A percentile compares a stretch with the other conserved stretches of the same genome.
Conservation (phyloP, 2,113 vertebrate genomes). For the Pandion haliaetus region DNA sequence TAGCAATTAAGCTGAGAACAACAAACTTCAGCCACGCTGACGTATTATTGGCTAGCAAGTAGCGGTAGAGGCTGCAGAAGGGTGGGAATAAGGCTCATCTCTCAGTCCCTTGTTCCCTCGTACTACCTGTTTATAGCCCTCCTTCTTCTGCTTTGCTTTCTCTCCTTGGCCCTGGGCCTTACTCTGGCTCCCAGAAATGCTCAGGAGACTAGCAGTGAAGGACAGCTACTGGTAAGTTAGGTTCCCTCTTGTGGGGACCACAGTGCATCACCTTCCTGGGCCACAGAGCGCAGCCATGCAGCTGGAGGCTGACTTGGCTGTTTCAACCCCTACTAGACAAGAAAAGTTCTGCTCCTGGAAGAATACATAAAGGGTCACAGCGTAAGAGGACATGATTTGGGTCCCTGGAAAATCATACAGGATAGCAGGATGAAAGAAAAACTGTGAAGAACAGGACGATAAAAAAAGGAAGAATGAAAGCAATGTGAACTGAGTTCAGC, state of each 20-base stretch:
- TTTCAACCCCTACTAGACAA: background rate
- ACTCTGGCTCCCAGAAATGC: background rate
- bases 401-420: background rate
- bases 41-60: background rate
- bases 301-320: background rate
- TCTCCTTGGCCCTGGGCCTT: background rate
- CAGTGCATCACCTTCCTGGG: background rate
- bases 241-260: background rate
- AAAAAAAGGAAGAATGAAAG: background rate
- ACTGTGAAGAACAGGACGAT: background rate
- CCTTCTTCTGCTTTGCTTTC: background rate
- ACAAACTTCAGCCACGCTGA: background rate
- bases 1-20: background rate
- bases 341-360: background rate
- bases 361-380: background rate
- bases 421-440: background rate
- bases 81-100: background rate
- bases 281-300: background rate
- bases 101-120: rapidly evolving
- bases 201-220: background rate
- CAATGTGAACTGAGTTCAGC: background rate
- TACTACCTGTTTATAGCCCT: background rate
- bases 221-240: background rate
- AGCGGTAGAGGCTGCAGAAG: background rate
- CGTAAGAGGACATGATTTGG: background rate